These are phyloP conservation scores for Andrena trimmerana DNA, from an alignment of 2,888 invertebrate species.

Conservation along the genomic window DNA sequence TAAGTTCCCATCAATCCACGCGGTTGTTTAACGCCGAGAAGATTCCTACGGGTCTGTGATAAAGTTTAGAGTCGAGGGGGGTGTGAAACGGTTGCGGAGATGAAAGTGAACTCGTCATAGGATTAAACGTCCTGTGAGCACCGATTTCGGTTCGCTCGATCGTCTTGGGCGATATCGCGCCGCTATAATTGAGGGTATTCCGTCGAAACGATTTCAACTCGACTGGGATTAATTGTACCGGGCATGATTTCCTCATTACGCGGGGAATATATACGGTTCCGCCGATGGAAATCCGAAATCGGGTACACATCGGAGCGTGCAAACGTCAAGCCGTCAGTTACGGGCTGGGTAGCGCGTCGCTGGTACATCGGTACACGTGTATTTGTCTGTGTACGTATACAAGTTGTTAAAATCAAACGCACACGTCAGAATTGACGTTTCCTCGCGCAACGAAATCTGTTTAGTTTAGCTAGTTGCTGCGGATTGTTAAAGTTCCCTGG, in stretches of 20 bases:
- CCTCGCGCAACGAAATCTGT: conserved; percentile 57
- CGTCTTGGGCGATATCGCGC: conserved; percentile 36
- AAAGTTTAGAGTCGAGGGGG: no score
- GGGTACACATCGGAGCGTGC: conserved; percentile 53
- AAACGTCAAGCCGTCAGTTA: conserved; percentile 64
- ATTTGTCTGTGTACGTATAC: conserved; percentile 44
- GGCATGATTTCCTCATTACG: conserved; percentile 61
- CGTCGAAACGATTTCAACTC: conserved; percentile 48
- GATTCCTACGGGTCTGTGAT: no score
- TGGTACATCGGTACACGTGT: conserved; percentile 9
- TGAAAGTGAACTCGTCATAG: no score
- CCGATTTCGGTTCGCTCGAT: background rate
- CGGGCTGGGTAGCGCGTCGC: conserved; percentile 6
- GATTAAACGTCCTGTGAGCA: background rate
- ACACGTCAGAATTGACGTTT: conserved; percentile 58
- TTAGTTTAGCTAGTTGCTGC: conserved; percentile 55
- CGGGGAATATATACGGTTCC: conserved; percentile 32
- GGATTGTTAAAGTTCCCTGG: conserved; percentile 55
- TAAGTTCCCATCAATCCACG: conserved; percentile 14
- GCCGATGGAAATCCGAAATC: conserved; percentile 58
- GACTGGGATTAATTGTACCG: conserved; percentile 56
- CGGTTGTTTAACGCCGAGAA: background rate
- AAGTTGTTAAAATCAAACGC: conserved; percentile 64
- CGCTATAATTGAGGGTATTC: conserved; percentile 35
- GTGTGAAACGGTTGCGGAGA: no score